Base-by-base conservation (phyloP, 1,140 invertebrate species). In the Reticulitermes speratus region DNA sequence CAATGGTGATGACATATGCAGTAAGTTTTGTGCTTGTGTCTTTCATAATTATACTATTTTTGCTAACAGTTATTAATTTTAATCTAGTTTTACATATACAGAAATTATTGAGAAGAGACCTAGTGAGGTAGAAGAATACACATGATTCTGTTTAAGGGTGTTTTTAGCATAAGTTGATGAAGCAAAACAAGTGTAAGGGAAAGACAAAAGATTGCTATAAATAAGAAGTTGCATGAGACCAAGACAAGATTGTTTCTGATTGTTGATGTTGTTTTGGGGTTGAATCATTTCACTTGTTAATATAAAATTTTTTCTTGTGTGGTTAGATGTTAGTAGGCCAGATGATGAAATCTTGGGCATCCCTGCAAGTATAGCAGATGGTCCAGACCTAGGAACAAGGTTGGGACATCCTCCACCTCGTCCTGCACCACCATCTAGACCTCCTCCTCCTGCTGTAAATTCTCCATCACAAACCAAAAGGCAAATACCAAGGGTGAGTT, bases 331-430 rank as follows among this genome's bases (percentile, higher is more conserved):
- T 85, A 11, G 81, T 83, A 16, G 45, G n/a, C 25, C 45, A 25
- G 44, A 44, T 12, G 32, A 55, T 84, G 38, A 45, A 25, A 38
- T 59, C 9, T 8, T 45, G 48, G 65, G 12, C 16, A 86, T 19
- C 12, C 25, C 14, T 83, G 14, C 21, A 23, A 84, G 55, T 25
- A 11, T 21, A 83, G 5, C 83, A 32, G 52, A 52, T 84, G 55
- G n/a, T 8, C 23, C 38, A 32, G 81, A 85, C 59, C 5, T 59
- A 21, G 82, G 44, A 44, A 9, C n/a, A 81, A 48, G 25, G 25
- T 30, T n/a, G 32, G 82, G 90, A 90, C 38, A 92, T 90, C 88
- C 92, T 89, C 55, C 91, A 88, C 30, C 91, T 90, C 88, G 88
- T 65, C 86, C 86, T 32, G 85, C 86, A 25, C 85, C 86, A 32